phyloP scores from a whole-genome alignment of 2,888 invertebrate species.

The Sericinus montela region DNA sequence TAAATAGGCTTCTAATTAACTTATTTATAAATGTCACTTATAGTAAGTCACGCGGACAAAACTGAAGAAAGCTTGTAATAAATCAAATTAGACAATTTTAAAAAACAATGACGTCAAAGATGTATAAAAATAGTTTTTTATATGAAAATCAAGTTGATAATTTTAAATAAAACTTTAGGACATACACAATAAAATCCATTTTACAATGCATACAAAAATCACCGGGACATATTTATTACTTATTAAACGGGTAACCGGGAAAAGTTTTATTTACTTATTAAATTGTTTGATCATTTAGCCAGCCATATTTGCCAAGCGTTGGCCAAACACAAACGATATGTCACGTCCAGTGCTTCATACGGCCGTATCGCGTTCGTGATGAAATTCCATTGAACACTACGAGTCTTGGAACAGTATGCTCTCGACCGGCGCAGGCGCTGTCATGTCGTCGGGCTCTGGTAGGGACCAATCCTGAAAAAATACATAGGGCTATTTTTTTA shows the following conservation, averaged over 20 bases:
- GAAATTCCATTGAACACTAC: constrained; percentile 35
- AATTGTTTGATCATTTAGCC: neutral
- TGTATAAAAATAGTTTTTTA: no score
- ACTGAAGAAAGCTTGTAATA: no score
- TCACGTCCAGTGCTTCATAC: constrained; percentile 20
- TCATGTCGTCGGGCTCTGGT: constrained; percentile 57
- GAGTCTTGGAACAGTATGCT: constrained; percentile 62
- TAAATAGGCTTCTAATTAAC: no score
- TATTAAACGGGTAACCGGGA: no score
- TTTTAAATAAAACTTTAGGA: no score
- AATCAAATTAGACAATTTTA: no score
- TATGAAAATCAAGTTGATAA: no score
- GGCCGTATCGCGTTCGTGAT: constrained; percentile 21
- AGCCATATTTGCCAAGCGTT: neutral
- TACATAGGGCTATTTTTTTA: no score
- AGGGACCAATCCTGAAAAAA: constrained; percentile 64
- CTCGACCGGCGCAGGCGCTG: constrained; percentile 59
- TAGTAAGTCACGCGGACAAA: no score
- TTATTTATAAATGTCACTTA: no score
- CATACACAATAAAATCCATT: neutral
- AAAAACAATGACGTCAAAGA: no score
- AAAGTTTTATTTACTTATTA: neutral
- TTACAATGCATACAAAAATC: neutral
- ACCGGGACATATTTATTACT: no score
- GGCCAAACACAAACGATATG: neutral